Evolutionary conservation across 1,140 invertebrate genomes (phyloP), one percentile per base, ranked within the genome.

Genomic region (Conopomorpha cramerella): DNA sequence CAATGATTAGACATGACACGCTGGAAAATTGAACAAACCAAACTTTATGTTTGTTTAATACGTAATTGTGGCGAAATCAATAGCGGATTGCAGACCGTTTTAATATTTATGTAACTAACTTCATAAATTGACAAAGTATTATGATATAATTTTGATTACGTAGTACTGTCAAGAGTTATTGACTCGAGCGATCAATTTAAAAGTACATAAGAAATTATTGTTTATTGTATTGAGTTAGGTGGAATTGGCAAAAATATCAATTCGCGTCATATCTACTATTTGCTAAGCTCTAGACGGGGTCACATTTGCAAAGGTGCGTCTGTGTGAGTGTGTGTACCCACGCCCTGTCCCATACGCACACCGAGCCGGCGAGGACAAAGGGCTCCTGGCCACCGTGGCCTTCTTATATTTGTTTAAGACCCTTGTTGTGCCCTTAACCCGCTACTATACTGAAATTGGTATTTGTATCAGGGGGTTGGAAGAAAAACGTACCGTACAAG

Each of bases 351-450:
- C 59, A 66, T 65, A 67, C 64, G 11, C 67, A 67, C 66, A 71
- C 63, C 37, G 3, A 26, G 31, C 32, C 27, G 35, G 53, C 58
- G 55, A 55, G 59, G 61, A 62, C 63, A 71, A 63, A 71, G 70
- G 66, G 67, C 70, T 62, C 64, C 60, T 52, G 57, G 30, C 30
- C 30, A 32, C 63, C 64, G 62, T 49, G 52, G 50, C 48, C 55
- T 71, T 70, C 66, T 71, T 71, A 71, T 71, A 71, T 74, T 72
- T 74, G 70, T 70, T 68, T 66, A 71, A 73, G 64, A 62, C 62
- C 49, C 55, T 53, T 63, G 68, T 65, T 62, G 58, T 59, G 35
- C 35, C 49, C 51, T 38, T 37, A 49, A 51, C 56, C 55, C 61
- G 55, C 45, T 62, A 52, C 50, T 49, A 50, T 52, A 49, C 39